Conservation (phyloP, 2,888 invertebrate species). For the Mythimna vitellina region DNA sequence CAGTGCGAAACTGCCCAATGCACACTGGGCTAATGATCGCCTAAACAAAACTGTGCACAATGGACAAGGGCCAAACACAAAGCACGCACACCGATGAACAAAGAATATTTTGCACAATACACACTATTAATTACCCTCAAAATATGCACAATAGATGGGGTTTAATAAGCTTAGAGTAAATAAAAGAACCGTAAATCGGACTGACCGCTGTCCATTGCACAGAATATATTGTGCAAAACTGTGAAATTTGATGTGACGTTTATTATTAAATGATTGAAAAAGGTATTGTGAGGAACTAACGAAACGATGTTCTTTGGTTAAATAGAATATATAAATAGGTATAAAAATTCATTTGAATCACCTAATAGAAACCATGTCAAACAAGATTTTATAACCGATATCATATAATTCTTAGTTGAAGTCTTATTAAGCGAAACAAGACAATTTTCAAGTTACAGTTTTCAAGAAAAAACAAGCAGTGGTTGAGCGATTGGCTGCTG, state of each 20-base stretch:
- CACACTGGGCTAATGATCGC: slow-evolving; percentile 88
- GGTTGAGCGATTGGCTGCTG: too few species aligned
- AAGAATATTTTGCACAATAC: slow-evolving; percentile 86
- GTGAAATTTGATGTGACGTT: slow-evolving; percentile 83
- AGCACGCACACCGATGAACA: slow-evolving; percentile 81
- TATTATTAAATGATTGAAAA: slow-evolving; percentile 67
- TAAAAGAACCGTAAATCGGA: slow-evolving; percentile 83
- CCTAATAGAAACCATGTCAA: neutral
- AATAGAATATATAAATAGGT: slow-evolving; percentile 3
- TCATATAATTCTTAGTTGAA: too few species aligned
- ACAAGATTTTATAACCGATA: neutral
- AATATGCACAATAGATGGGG: slow-evolving; percentile 83
- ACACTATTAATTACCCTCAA: slow-evolving; percentile 89
- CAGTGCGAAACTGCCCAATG: slow-evolving; percentile 87
- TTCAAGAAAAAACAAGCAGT: too few species aligned
- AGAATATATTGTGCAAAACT: slow-evolving; percentile 66
- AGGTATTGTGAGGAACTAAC: slow-evolving; percentile 40
- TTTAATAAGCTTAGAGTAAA: slow-evolving; percentile 89
- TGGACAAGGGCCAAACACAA: slow-evolving; percentile 78
- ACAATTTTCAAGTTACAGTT: too few species aligned
- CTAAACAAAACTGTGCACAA: slow-evolving; percentile 82
- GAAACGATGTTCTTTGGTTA: slow-evolving; percentile 35
- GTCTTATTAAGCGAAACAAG: too few species aligned
- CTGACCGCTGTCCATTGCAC: slow-evolving; percentile 84
- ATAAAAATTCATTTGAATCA: slow-evolving; percentile 7